Conservation (phyloP, 2,113 vertebrate genomes). For the Tetrao urogallus region DNA sequence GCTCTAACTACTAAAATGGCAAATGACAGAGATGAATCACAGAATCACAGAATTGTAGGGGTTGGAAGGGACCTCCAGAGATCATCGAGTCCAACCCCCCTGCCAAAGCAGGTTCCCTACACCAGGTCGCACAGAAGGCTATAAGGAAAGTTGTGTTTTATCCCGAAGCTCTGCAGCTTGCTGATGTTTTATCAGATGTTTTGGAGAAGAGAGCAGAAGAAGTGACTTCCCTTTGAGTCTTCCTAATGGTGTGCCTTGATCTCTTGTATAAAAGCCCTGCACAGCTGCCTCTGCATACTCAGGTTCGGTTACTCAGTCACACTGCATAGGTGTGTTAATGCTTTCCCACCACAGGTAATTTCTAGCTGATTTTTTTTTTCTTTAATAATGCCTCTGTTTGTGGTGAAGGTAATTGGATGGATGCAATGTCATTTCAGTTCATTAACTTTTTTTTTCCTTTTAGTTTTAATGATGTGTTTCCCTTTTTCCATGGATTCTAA, state of each 20-base stretch:
- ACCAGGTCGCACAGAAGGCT: too few relatives aligned
- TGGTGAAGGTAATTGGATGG: neutral
- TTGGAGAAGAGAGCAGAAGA: neutral
- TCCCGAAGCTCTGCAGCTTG: neutral
- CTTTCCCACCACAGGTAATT: neutral
- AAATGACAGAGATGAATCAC: neutral
- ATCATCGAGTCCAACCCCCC: too few relatives aligned
- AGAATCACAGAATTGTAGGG: too few relatives aligned
- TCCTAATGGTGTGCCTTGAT: neutral
- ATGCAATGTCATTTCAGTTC: neutral
- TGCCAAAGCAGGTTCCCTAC: too few relatives aligned
- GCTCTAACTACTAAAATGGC: neutral
- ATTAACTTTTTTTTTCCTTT: neutral
- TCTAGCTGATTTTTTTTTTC: neutral
- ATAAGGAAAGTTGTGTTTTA: neutral
- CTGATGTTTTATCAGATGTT: neutral
- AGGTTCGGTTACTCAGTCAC: accelerated
- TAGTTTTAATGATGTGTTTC: neutral
- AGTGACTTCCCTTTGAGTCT: neutral
- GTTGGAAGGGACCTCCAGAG: too few relatives aligned
- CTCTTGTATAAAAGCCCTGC: neutral
- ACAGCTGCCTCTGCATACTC: neutral
- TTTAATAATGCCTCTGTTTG: neutral
- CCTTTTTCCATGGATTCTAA: neutral
- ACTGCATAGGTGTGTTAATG: neutral